Conservation (phyloP, 2,113 vertebrate genomes). For the Labrus mixtus region DNA sequence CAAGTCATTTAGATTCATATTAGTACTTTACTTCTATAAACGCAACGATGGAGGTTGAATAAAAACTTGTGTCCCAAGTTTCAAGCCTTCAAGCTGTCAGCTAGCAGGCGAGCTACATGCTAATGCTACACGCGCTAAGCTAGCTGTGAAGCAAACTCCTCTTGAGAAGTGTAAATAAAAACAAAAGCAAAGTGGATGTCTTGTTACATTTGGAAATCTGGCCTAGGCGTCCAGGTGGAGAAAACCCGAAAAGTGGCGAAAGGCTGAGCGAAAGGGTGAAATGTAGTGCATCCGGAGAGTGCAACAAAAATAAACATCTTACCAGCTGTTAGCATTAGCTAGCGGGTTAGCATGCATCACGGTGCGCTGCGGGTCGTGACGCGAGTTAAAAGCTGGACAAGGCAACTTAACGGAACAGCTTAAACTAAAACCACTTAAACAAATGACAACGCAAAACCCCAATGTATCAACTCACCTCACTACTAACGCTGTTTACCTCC, state of each 20-base stretch:
- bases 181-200: slow-evolving; percentile 19
- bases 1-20: not conserved
- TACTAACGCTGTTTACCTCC: slow-evolving; percentile 88
- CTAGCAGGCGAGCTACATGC: slow-evolving; percentile 66
- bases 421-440: not conserved
- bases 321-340: slow-evolving; percentile 77
- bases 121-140: slow-evolving; percentile 72
- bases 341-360: slow-evolving; percentile 77
- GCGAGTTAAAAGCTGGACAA: slow-evolving; percentile 47
- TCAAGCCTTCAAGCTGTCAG: slow-evolving; percentile 58
- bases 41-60: not conserved
- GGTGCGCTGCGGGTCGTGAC: slow-evolving; percentile 73
- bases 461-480: slow-evolving; percentile 78
- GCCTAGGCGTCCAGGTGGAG: not conserved
- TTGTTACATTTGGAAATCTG: not conserved
- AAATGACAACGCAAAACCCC: slow-evolving; percentile 20
- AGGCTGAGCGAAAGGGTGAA: not conserved
- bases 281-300: slow-evolving; percentile 23
- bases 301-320: slow-evolving; percentile 72
- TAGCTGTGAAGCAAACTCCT: slow-evolving; percentile 68
- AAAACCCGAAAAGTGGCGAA: not conserved
- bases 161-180: slow-evolving; percentile 62
- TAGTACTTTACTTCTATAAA: not conserved
- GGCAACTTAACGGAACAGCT: slow-evolving; percentile 43
- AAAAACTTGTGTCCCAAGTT: slow-evolving; percentile 71